A percentile compares a stretch with the other conserved stretches of the same genome.
phyloP scores from a whole-genome alignment of 1,140 invertebrate species.

The Plutomurus gul region DNA sequence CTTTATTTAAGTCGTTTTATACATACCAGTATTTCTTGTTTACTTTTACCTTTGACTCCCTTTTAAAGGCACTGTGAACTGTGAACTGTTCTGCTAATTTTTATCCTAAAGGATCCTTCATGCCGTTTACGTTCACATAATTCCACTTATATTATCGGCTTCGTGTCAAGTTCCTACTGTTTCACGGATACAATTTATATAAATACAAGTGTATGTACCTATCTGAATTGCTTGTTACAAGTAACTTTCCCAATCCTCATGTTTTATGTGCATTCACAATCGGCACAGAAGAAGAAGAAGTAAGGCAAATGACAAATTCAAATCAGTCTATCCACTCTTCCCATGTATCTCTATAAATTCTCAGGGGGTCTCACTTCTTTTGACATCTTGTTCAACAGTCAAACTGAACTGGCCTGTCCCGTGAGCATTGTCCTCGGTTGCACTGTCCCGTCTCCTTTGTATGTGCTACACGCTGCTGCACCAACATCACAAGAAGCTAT shows the following conservation, averaged over 20 bases:
- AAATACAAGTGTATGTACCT: too few relatives aligned
- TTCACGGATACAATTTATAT: too few relatives aligned
- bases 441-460: too few relatives aligned
- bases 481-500: not conserved
- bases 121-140: not conserved
- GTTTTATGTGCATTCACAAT: too few relatives aligned
- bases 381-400: constrained; percentile 46
- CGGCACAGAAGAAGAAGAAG: too few relatives aligned
- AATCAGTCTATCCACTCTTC: too few relatives aligned
- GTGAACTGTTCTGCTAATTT: not conserved
- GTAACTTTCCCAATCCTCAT: too few relatives aligned
- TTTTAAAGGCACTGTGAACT: not conserved
- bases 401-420: constrained; percentile 41
- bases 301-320: too few relatives aligned
- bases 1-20: not conserved
- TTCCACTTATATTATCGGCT: not conserved
- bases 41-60: constrained; percentile 10
- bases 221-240: too few relatives aligned
- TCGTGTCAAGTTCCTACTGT: too few relatives aligned
- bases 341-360: constrained; percentile 43
- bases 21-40: not conserved
- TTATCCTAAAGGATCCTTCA: not conserved
- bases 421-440: not conserved
- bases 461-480: not conserved
- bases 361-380: constrained; percentile 42